A percentile compares a stretch with the other conserved stretches of the same genome.
phyloP scores from a whole-genome alignment of 2,888 invertebrate genomes.

The Neelides folsomi region DNA sequence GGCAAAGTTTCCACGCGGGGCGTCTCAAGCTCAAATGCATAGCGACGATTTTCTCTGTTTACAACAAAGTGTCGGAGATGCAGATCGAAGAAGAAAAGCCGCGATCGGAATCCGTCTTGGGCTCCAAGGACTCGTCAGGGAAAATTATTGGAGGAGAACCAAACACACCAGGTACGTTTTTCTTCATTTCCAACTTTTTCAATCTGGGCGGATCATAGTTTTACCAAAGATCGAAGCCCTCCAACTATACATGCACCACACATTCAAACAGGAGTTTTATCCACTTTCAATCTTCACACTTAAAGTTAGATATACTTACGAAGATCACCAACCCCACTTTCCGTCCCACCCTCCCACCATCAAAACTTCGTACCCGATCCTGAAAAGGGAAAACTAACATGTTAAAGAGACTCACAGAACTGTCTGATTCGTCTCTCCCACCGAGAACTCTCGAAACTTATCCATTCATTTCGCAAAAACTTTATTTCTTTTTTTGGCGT shows the following conservation, averaged over 20 bases:
- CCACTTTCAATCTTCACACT: neutral
- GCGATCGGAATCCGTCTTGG: conserved; percentile 58
- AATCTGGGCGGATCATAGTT: neutral
- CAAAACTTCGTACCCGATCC: too few relatives aligned
- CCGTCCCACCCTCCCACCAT: too few relatives aligned
- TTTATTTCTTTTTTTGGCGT: too few relatives aligned
- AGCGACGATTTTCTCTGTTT: conserved; percentile 35
- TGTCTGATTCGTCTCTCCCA: too few relatives aligned
- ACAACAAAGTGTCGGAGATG: conserved; percentile 49
- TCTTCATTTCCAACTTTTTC: neutral
- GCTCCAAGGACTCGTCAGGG: conserved; percentile 40
- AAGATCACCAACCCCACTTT: neutral
- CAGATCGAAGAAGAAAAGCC: conserved; percentile 60
- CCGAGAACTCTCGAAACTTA: too few relatives aligned
- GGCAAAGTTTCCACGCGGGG: conserved; percentile 29
- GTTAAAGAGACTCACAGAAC: too few relatives aligned
- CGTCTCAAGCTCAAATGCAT: conserved; percentile 32
- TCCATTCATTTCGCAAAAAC: too few relatives aligned
- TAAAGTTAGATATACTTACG: neutral
- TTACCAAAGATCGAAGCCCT: too few relatives aligned
- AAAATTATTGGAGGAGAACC: conserved; percentile 22
- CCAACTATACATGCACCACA: too few relatives aligned
- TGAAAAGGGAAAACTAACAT: too few relatives aligned
- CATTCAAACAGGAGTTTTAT: neutral
- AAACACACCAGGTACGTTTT: conserved; percentile 21